Base-by-base conservation (phyloP, 2,113 vertebrate genomes). In the Passerina amoena region DNA sequence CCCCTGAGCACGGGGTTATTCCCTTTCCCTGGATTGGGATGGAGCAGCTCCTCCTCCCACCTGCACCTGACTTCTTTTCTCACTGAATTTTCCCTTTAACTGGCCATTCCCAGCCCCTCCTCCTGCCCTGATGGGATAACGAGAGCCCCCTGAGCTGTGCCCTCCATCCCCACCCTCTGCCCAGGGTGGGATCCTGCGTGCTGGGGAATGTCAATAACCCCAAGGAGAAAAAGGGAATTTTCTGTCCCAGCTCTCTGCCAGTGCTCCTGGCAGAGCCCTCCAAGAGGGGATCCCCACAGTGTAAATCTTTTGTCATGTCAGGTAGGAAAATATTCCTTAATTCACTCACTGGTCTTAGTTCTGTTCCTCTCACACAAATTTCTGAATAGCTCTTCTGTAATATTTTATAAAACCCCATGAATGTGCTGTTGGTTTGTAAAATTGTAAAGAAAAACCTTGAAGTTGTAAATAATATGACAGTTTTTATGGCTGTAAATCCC, bases 291-390 rank as follows among this genome's bases (percentile, higher is more conserved):
- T 20, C 16, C 5, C 18, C 8, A 8, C 8, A 11, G 2, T 6
- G 24, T 2, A 3, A 17, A 9, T 2, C 38, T 0, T 0, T 16
- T 2, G 2, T 15, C 12, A 3, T 5, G 4, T 3, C 9, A 3
- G 69, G 38, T 42, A 50, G 45, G 70, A 47, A 69, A 70, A 27
- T 2, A 3, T 38, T n/a, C 3, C 5, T 42, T 4, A 6, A 19
- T 78, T 72, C 17, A 1, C 4, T 69, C 2, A 0, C 6, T 28
- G 8, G 0, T 25, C 11, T 54, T 31, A 3, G 6, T 27, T 6
- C 17, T 81, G 7, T 19, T 72, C 69, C 7, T 63, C 10, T 4
- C 14, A 0, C 1, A 0, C 5, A 10, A 11, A 5, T 6, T 38
- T 77, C 12, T 33, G 20, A 24, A 60, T 6, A 18, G 22, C 25